Evolutionary conservation across 64 coral and sea anemone species (phyloP).

Genomic region (Pachyseris speciosa): DNA sequence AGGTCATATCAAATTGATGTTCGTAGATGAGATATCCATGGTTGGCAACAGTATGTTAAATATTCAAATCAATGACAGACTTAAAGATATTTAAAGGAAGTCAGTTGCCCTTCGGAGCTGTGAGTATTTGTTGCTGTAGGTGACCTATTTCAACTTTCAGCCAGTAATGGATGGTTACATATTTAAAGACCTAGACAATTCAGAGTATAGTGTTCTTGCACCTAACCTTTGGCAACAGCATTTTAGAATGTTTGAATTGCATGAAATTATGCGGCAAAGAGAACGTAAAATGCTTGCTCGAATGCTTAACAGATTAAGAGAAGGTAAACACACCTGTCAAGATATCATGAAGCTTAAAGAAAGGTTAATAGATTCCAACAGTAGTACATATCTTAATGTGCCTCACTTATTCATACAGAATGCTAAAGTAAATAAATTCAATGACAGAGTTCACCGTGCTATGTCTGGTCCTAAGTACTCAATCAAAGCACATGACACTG

Average conservation of each 20-base stretch:
- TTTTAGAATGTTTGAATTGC: constrained; percentile 26
- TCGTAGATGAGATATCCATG: constrained; percentile 14
- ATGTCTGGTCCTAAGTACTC: not conserved
- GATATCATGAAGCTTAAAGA: constrained; percentile 22
- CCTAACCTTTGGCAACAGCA: constrained; percentile 13
- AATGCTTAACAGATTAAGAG: constrained; percentile 18
- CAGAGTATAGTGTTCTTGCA: constrained; percentile 25
- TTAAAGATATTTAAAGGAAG: constrained; percentile 45
- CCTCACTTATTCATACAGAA: too few relatives aligned
- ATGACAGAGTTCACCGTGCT: too few relatives aligned
- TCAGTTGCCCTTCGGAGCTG: not conserved
- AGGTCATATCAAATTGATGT: constrained; percentile 26
- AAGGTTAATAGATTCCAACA: not conserved
- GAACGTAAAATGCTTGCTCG: not conserved
- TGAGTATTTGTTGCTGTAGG: constrained; percentile 27
- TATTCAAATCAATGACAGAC: constrained; percentile 39
- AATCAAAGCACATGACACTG: not conserved
- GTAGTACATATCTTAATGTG: too few relatives aligned
- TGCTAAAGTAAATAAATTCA: too few relatives aligned
- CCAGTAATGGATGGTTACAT: constrained; percentile 43
- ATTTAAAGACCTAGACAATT: not conserved
- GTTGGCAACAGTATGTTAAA: constrained; percentile 44
- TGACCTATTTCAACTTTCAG: constrained; percentile 27
- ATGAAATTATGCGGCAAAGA: constrained; percentile 1
- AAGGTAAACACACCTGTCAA: constrained; percentile 4